Evolutionary conservation across 1,140 invertebrate genomes (phyloP).

Genomic region (Psilanteris sp.): DNA sequence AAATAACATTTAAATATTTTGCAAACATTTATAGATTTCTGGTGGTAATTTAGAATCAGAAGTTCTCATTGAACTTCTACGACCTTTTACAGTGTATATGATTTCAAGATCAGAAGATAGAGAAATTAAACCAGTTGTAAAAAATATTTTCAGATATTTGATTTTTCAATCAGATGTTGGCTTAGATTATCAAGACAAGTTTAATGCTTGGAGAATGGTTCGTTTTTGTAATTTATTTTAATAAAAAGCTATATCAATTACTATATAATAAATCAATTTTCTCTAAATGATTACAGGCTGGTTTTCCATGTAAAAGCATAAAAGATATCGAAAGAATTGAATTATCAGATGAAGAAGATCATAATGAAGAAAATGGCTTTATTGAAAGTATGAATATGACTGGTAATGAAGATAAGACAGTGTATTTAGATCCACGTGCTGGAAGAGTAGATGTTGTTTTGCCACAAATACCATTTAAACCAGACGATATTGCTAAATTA

Average conservation of each 20-base stretch:
- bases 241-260: no score
- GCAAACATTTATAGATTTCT: conserved; percentile 82
- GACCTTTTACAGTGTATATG: conserved; percentile 84
- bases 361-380: conserved; percentile 59
- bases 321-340: conserved; percentile 80
- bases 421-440: conserved; percentile 87
- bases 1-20: no score
- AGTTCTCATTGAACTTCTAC: conserved; percentile 82
- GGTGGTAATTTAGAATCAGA: conserved; percentile 82
- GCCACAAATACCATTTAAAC: conserved; percentile 84
- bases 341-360: conserved; percentile 59
- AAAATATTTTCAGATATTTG: conserved; percentile 85
- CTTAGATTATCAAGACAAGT: conserved; percentile 85
- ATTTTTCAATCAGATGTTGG: conserved; percentile 87
- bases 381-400: conserved; percentile 61
- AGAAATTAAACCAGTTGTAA: conserved; percentile 81
- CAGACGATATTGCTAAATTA: conserved; percentile 77
- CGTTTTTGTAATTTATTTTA: conserved; percentile 9
- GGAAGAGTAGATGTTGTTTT: conserved; percentile 87
- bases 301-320: conserved; percentile 84
- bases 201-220: conserved; percentile 82
- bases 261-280: no score
- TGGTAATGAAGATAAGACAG: conserved; percentile 43
- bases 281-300: conserved; percentile 78
- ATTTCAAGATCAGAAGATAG: conserved; percentile 80